Evolutionary conservation across 2,113 vertebrate genomes (phyloP), one percentile per base, ranked within the genome.

Genomic region (Tragelaphus buxtoni): DNA sequence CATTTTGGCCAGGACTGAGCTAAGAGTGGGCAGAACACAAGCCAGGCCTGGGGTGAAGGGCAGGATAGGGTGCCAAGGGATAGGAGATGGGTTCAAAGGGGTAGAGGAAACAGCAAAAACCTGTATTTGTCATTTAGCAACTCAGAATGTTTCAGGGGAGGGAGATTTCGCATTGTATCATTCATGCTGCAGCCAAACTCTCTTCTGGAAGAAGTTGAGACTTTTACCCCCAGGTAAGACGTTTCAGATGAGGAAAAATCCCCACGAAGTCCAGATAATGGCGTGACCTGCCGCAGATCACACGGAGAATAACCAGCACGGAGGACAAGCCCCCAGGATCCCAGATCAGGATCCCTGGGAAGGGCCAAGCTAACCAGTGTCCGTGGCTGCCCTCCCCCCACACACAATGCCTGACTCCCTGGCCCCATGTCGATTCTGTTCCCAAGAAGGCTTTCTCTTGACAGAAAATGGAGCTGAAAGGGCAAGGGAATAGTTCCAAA

Each of bases 401-500:
- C 1, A 4, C 14, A 32, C 16, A 2, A 18, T 1, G 1, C 4
- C 0, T 58, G 47, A 17, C 51, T 49, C 35, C 76, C 32, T 49
- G 42, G 58, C 47, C 65, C 84, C 22, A 4, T 1, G 39, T 69
- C 22, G 0, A 53, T 72, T 88, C 56, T 79, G 55, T 35, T 79
- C 72, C 80, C 14, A 1, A 20, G 22, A 95, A 88, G 4, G 53
- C 89, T 95, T 94, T 42, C 96, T 97, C 98, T 96, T 55, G 97
- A 96, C 87, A 90, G 97, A 49, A 55, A 77, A 35, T 12, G 18
- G 91, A 90, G 79, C 97, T 60, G 86, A 98, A 97, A 98, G 97
- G 96, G 95, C 98, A 91, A 96, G 96, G 97, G 96, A 95, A 96
- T 97, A 94, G 98, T 98, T 97, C 98, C 97, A 97, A 97, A 97